Percentiles rank a stretch among this genome's conserved stretches.
phyloP scores from a whole-genome alignment of 2,113 vertebrate species.

The Calyptommatus sinebrachiatus region DNA sequence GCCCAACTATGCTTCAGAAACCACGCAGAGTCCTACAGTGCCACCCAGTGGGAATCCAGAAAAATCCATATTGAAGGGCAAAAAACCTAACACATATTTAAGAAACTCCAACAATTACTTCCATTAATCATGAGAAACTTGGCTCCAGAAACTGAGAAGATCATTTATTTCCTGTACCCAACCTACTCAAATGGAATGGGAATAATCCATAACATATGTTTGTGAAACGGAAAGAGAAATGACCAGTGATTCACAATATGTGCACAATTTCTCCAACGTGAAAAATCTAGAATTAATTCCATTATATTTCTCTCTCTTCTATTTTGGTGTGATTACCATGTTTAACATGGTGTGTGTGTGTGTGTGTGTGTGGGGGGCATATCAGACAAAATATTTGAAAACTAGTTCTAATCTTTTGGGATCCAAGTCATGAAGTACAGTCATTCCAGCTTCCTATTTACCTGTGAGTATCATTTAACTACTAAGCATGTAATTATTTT shows the following conservation, averaged over 20 bases:
- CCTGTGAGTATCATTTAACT: too few relatives aligned
- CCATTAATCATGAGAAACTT: neutral
- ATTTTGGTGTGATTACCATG: too few relatives aligned
- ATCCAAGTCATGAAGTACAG: too few relatives aligned
- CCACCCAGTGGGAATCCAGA: conserved; percentile 1
- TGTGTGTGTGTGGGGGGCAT: too few relatives aligned
- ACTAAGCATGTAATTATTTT: too few relatives aligned
- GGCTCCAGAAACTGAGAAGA: neutral
- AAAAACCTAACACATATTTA: neutral
- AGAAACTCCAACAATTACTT: neutral
- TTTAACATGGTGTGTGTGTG: too few relatives aligned
- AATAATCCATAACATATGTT: neutral
- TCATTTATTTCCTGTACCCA: neutral
- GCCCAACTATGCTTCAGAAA: neutral
- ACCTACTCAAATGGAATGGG: neutral
- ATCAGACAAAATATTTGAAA: too few relatives aligned
- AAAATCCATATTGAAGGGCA: neutral
- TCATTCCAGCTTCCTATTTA: too few relatives aligned
- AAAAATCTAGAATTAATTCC: too few relatives aligned
- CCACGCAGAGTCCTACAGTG: neutral
- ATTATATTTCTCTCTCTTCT: too few relatives aligned
- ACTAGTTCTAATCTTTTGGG: too few relatives aligned
- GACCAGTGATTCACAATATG: neutral
- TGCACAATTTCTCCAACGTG: too few relatives aligned
- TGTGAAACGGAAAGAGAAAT: neutral